phyloP scores from a whole-genome alignment of 2,113 vertebrate genomes.

The Eulacestoma nigropectus region DNA sequence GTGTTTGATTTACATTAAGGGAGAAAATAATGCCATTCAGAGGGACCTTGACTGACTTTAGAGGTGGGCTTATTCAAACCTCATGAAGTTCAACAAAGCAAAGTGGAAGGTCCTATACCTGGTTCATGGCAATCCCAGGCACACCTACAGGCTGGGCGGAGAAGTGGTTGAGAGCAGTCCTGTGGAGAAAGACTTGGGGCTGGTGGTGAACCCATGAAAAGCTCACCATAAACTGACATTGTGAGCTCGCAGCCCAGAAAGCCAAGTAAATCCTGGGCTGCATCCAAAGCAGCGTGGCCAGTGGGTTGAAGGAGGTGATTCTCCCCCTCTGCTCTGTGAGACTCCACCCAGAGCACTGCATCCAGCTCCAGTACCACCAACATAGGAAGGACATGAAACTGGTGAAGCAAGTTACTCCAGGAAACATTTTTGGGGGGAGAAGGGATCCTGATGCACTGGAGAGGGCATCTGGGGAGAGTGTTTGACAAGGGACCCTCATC shows the following conservation, averaged over 20 bases:
- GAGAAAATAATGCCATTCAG: neutral
- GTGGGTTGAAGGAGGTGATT: neutral
- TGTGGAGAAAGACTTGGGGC: accelerated
- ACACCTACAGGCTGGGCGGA: neutral
- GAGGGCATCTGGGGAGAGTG: neutral
- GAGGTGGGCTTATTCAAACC: neutral
- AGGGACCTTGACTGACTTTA: neutral
- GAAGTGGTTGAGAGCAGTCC: neutral
- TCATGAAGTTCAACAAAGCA: neutral
- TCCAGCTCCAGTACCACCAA: accelerated
- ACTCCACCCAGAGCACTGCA: neutral
- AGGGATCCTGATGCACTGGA: neutral
- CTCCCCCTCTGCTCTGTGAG: neutral
- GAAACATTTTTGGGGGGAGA: accelerated
- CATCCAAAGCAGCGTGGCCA: neutral
- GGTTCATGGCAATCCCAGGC: neutral
- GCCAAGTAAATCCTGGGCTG: neutral
- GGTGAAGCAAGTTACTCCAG: neutral
- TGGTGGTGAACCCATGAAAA: neutral
- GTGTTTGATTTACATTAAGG: neutral
- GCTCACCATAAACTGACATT: neutral
- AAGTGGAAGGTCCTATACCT: neutral
- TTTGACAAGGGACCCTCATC: neutral
- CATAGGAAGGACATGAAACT: neutral
- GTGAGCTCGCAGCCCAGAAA: neutral